Conservation (phyloP, 2,797 vertebrate species). For the Balearica regulorum region DNA sequence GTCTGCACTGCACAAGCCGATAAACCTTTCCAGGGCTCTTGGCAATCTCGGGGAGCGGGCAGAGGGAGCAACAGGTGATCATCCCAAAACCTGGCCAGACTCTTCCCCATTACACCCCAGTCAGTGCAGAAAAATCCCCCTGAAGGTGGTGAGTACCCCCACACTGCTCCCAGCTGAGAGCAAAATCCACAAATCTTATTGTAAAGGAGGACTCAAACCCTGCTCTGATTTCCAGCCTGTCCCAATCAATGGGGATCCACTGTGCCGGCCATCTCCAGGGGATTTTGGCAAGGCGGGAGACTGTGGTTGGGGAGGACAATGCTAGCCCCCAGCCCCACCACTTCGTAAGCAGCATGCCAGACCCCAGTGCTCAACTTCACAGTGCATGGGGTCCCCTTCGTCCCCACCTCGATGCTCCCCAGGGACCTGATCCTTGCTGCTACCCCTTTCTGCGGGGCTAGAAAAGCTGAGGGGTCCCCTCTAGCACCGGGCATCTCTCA, state of each 20-base stretch:
- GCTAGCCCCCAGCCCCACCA: neutral
- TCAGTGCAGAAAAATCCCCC: neutral
- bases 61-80: conserved; percentile 32
- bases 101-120: neutral
- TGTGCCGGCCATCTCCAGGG: neutral
- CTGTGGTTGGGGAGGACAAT: accelerated
- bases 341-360: accelerated
- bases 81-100: neutral
- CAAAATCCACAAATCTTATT: accelerated
- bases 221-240: neutral
- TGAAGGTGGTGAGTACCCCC: accelerated
- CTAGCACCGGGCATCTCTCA: neutral
- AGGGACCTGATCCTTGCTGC: neutral
- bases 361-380: neutral
- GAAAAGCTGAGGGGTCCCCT: neutral
- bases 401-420: neutral
- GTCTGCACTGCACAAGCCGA: neutral
- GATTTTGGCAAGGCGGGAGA: neutral
- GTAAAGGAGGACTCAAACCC: neutral
- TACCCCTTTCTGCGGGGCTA: accelerated
- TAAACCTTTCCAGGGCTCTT: neutral
- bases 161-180: neutral
- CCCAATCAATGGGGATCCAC: neutral
- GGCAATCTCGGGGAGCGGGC: neutral
- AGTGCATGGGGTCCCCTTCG: accelerated